Base-by-base conservation (phyloP, 2,113 vertebrate species). In the Eurypyga helias region DNA sequence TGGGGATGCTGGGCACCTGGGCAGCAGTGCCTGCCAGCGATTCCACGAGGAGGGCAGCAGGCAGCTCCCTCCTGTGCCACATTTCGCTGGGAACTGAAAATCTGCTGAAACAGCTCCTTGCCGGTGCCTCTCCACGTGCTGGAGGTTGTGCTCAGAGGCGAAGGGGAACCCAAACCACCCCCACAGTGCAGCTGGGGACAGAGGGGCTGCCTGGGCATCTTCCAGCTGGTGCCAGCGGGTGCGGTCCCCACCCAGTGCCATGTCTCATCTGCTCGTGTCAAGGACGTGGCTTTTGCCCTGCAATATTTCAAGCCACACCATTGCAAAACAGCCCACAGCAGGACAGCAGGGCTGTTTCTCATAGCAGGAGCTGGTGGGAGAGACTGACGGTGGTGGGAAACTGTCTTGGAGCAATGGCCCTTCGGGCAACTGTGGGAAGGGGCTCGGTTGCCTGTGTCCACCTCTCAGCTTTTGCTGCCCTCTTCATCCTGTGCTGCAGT, bases 181-280 rank as follows among this genome's bases (percentile, higher is more conserved):
- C 34, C 0, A 0, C 4, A 1, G 29, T n/a, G n/a, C 51, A 24
- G 21, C 6, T 1, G 1, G 46, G 21, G 10, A 29, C 3, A 2
- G 41, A 78, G 34, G 13, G 23, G 7, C 55, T 78, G 45, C n/a
- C 18, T 1, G 3, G 46, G 36, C 43, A 55, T 23, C 43, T 45
- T 71, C 58, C 14, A 13, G 29, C 55, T 88, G 26, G 41, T 60
- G 31, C 62, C 67, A 72, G 81, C 20, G 8, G 57, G 29, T 62
- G 43, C 20, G 17, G 49, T 84, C 25, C 64, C 16, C 75, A 14
- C 12, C 18, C 17, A 10, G 36, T 52, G 45, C 29, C 31, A 33
- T 1, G 0, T 71, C 69, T 85, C 21, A 48, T 62, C 12, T 18
- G 31, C 41, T 72, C 43, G 17, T 14, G 11, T 70, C 41, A 69